Evolutionary conservation across 2,888 invertebrate genomes (phyloP).

Genomic region (Priocnemis perturbator): DNA sequence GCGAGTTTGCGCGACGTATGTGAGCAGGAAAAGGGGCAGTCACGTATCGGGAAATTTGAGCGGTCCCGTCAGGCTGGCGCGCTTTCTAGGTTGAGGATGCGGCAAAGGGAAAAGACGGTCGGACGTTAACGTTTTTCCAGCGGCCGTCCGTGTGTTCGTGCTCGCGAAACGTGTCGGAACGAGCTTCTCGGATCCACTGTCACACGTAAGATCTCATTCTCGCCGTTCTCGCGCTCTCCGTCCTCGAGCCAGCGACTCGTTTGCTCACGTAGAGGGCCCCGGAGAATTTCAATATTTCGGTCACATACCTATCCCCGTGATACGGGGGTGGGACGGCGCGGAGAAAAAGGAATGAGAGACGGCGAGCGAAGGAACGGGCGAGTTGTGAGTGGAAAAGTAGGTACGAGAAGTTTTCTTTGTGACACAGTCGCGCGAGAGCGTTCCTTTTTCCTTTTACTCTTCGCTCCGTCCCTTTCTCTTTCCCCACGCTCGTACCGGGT

Average conservation of each 20-base stretch:
- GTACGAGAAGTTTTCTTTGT: slow-evolving; percentile 6
- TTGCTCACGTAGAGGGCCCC: slow-evolving; percentile 14
- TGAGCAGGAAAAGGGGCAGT: no score
- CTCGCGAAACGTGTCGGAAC: not conserved
- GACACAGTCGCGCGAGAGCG: not conserved
- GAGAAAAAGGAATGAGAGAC: not conserved
- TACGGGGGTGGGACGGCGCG: not conserved
- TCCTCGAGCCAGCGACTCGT: not conserved
- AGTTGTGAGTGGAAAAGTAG: slow-evolving; percentile 10
- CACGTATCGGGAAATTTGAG: no score
- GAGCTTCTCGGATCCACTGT: not conserved
- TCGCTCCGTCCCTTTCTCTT: not conserved
- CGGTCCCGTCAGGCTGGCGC: no score
- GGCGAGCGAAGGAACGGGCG: slow-evolving; percentile 1
- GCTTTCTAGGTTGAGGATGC: no score
- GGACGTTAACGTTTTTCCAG: not conserved
- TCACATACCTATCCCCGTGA: slow-evolving; percentile 42
- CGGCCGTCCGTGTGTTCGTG: slow-evolving; percentile 1
- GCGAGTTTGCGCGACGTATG: no score
- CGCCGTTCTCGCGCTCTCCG: no score
- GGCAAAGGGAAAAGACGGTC: no score
- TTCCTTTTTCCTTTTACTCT: not conserved
- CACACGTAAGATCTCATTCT: not conserved
- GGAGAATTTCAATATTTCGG: slow-evolving; percentile 57
- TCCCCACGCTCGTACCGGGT: not conserved